phyloP scores from a whole-genome alignment of 1,140 invertebrate genomes.

The Lethrus apterus region DNA sequence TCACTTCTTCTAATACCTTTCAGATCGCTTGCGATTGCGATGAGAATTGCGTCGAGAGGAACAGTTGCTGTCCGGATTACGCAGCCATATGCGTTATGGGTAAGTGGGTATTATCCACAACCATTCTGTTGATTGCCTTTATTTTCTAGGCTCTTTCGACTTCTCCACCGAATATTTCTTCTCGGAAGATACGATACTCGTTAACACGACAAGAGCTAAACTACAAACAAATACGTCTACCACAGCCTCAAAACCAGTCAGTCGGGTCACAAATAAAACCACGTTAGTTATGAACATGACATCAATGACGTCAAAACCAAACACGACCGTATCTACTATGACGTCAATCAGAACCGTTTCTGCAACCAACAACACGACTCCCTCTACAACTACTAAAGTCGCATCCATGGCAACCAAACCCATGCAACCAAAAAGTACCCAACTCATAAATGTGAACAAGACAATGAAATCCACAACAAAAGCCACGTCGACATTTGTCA shows the following conservation, averaged over 20 bases:
- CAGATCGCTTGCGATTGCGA: constrained; percentile 30
- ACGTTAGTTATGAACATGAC: background rate
- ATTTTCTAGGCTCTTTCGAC: no score
- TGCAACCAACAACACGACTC: constrained; percentile 4
- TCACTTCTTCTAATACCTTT: background rate
- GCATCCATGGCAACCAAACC: no score
- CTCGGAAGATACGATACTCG: no score
- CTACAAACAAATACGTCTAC: background rate
- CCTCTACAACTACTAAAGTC: background rate
- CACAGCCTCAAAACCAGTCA: background rate
- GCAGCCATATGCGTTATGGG: constrained; percentile 26
- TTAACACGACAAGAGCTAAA: background rate
- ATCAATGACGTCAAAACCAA: background rate
- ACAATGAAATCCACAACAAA: background rate
- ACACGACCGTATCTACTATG: constrained; percentile 3
- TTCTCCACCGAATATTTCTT: no score
- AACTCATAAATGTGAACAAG: background rate
- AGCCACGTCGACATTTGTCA: background rate
- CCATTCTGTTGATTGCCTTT: no score
- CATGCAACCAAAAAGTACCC: background rate
- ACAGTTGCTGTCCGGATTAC: constrained; percentile 33
- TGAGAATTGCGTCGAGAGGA: constrained; percentile 27
- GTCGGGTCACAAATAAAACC: background rate
- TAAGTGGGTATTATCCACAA: no score
- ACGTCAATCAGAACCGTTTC: constrained; percentile 8